These are phyloP conservation scores for Orchesella flavescens DNA, from an alignment of 2,888 invertebrate genomes.

Conservation along the genomic window DNA sequence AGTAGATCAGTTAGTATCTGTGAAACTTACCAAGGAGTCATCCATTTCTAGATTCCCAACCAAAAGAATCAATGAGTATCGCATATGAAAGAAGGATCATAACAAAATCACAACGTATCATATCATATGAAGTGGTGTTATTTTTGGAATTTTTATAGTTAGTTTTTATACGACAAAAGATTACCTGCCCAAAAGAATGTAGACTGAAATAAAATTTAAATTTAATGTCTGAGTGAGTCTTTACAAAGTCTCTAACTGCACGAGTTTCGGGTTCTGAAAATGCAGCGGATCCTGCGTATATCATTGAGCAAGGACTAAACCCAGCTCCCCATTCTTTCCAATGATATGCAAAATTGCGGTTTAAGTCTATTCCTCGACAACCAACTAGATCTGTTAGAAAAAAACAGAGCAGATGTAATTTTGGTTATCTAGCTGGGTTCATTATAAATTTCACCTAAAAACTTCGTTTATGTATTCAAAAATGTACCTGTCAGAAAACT, in stretches of 20 bases:
- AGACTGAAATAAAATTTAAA: slow-evolving; percentile 51
- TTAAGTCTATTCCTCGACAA: slow-evolving; percentile 54
- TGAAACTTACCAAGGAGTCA: slow-evolving; percentile 44
- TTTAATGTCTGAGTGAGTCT: slow-evolving; percentile 30
- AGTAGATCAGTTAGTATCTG: too few species aligned
- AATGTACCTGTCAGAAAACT: slow-evolving; percentile 35
- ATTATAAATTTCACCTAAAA: too few species aligned
- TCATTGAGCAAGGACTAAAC: slow-evolving; percentile 42
- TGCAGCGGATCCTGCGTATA: slow-evolving; percentile 39
- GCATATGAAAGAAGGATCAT: too few species aligned
- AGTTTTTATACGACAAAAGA: too few species aligned
- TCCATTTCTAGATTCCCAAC: slow-evolving; percentile 46
- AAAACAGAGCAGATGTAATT: not conserved
- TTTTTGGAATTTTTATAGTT: too few species aligned
- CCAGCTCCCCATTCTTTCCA: slow-evolving; percentile 57
- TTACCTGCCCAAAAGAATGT: slow-evolving; percentile 62
- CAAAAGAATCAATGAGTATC: too few species aligned
- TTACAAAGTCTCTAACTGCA: slow-evolving; percentile 52
- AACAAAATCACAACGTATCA: not conserved
- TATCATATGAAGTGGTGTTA: too few species aligned
- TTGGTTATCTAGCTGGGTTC: not conserved
- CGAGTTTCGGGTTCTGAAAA: slow-evolving; percentile 51
- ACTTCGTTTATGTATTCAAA: not conserved
- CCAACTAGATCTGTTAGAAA: slow-evolving; percentile 42
- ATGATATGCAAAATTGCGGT: slow-evolving; percentile 53